Evolutionary conservation across 2,797 vertebrate species (phyloP), one percentile per base, ranked within the genome.

Genomic region (Brachyalestes nurse): DNA sequence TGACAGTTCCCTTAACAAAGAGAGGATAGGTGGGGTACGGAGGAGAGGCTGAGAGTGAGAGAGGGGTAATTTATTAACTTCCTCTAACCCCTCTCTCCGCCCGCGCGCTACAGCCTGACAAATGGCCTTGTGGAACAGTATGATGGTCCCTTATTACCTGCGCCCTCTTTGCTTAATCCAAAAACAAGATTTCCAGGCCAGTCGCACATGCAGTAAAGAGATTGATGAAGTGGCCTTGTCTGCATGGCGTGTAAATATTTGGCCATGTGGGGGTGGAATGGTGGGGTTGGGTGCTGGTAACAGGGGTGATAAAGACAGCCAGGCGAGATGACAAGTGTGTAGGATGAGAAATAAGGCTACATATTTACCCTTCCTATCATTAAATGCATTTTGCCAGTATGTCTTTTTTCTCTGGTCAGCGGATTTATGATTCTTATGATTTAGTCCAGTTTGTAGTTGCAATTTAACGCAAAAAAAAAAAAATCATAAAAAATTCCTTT

Each of bases 91-190:
- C 84, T 58, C 74, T n/a, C 78, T 83, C 79, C 16, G 88, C 88
- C 77, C 47, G 87, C 81, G 8, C 67, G 53, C 70, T 78, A 73
- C 81, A 82, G 91, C 87, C 87, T 91, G 88, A 93, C 90, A 90
- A 91, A 91, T 87, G 88, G 87, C 88, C 90, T 90, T 83, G 78
- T 10, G 89, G 92, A 87, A 84, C 87, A 85, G 81, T 93, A 88
- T 78, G 91, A 90, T 89, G 90, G 88, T 81, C 88, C 82, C 90
- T 85, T 91, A 90, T 93, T 90, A 92, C 87, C 82, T 81, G 87
- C 89, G 82, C 84, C 84, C 90, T 91, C 88, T 93, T 92, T 88
- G 89, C 90, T 88, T 93, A 92, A 93, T 94, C 92, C 91, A 91
- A 90, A 92, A 92, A 92, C 90, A 93, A 90, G 92, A 93, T 91